Evolutionary conservation across 2,888 invertebrate species (phyloP).

Genomic region (Diarsia mendica): DNA sequence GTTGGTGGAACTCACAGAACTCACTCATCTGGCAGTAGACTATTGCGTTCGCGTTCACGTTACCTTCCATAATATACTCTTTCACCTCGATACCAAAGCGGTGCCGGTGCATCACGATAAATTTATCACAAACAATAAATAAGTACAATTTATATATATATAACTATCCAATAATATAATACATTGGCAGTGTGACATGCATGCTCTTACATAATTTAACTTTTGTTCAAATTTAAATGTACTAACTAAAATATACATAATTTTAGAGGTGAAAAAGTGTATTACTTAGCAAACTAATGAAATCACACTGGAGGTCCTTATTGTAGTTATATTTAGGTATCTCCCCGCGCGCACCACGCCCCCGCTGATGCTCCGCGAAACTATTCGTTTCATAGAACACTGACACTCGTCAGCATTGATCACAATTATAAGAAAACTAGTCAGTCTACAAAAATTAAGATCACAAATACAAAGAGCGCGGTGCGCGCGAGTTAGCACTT

Average conservation of each 20-base stretch:
- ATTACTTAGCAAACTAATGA: conserved; percentile 72
- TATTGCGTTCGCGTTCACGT: conserved; percentile 65
- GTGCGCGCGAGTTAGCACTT: conserved; percentile 75
- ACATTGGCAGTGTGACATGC: conserved; percentile 83
- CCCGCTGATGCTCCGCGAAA: conserved; percentile 34
- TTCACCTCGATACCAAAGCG: conserved; percentile 69
- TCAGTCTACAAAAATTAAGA: conserved; percentile 69
- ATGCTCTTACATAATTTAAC: conserved; percentile 79
- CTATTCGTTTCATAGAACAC: conserved; percentile 55
- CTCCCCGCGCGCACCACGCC: conserved; percentile 61
- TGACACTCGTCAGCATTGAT: conserved; percentile 54
- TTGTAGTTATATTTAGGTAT: conserved; percentile 73
- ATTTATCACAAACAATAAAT: conserved; percentile 81
- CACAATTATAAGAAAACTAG: conserved; percentile 68
- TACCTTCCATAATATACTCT: conserved; percentile 69
- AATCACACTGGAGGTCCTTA: conserved; percentile 78
- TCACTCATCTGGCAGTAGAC: conserved; percentile 75
- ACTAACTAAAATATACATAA: conserved; percentile 77
- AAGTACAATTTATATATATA: conserved; percentile 80
- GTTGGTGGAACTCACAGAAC: conserved; percentile 60
- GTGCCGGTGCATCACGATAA: conserved; percentile 62
- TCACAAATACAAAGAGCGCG: conserved; percentile 63
- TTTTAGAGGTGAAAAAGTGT: conserved; percentile 78
- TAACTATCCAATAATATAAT: conserved; percentile 77
- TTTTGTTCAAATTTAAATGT: conserved; percentile 85